Evolutionary conservation across 2,888 invertebrate species (phyloP).

Genomic region (Nymphalis c-album): DNA sequence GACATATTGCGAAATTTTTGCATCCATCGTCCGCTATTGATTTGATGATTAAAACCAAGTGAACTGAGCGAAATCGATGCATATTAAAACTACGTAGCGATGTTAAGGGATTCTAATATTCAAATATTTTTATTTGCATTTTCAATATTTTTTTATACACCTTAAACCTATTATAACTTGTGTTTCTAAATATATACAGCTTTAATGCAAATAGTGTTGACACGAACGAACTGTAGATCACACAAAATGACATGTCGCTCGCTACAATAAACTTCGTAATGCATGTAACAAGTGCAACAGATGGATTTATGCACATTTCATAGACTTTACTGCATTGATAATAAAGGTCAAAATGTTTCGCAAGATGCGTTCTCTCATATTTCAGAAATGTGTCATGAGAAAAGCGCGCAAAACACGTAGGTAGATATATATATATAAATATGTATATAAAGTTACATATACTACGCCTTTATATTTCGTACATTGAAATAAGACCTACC

Average conservation of each 20-base stretch:
- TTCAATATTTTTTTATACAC: conserved; percentile 6
- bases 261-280: conserved; percentile 9
- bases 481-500: neutral
- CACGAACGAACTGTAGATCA: conserved; percentile 11
- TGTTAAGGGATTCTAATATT: no score
- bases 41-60: conserved; percentile 18
- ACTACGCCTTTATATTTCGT: conserved; percentile 1
- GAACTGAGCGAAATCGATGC: neutral
- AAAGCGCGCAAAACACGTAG: conserved; percentile 6
- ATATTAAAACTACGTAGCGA: neutral
- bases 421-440: neutral
- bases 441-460: neutral
- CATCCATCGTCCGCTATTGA: conserved; percentile 15
- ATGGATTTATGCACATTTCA: neutral
- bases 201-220: neutral
- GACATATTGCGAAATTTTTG: conserved; percentile 37
- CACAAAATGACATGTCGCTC: conserved; percentile 11
- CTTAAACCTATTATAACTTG: neutral
- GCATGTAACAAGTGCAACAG: neutral
- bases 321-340: conserved; percentile 4
- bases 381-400: conserved; percentile 18
- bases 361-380: neutral
- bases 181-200: neutral
- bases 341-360: conserved; percentile 7
- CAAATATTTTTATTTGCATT: neutral